Base-by-base conservation (phyloP, 2,888 invertebrate species). In the Clepsis dumicolana region DNA sequence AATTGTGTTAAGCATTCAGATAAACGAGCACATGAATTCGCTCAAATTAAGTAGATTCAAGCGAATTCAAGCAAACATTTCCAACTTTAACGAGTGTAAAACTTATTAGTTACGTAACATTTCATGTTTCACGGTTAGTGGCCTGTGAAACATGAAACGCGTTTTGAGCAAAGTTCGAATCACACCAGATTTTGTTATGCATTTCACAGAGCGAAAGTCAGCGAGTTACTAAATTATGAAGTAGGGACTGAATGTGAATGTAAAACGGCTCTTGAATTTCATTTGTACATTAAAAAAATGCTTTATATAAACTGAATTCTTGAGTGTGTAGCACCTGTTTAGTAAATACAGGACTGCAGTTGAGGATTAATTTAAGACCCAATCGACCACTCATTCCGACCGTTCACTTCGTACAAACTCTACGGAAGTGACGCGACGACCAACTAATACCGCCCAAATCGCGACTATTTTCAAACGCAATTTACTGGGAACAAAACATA, bases 181-280 rank as follows among this genome's bases (percentile, higher is more conserved):
- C 44, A 66, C 61, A 61, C 53, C 41, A 38, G 38, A 32, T 14
- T 56, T 56, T 32, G 24, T 12, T 61, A 14, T 32, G 29, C 61
- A 54, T 32, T 60, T 41, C 53, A 54, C 61, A 29, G 61, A 21
- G 24, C 10, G 14, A 18, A 44, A 27, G 24, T 44, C 25, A 32
- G 44, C 18, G 7, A 27, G 24, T 8, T 18, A 48, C 21, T 41
- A 18, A 50, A 27, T 52, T n/a, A 53, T 59, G 38, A 38, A 59
- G 56, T n/a, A 35, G 35, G 5, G 14, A 25, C n/a, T 12, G 41
- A 35, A n/a, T 12, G 38, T 27, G 12, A 50, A 65, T 64, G 3
- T 52, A 29, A 53, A 65, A 50, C 35, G 48, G 41, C 24, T 21
- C 24, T 18, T 5, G 27, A 44, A 56, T n/a, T n/a, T n/a, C n/a